Conservation (phyloP, 2,888 invertebrate species). For the Sphinx pinastri region DNA sequence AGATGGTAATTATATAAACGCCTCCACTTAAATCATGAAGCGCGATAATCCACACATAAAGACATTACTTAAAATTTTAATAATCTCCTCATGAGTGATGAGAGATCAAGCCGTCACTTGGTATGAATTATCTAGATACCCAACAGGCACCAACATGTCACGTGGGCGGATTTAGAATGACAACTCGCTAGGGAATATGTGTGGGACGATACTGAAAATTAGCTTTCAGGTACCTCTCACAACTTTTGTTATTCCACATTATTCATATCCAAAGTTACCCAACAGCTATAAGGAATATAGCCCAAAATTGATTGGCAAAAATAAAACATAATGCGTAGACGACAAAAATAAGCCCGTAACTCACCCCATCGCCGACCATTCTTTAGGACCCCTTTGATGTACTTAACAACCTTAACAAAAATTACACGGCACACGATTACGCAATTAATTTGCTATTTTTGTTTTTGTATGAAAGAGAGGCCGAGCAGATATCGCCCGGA, state of each 20-base stretch:
- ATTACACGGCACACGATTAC: conserved; percentile 73
- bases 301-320: background rate
- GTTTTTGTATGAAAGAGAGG: conserved; percentile 73
- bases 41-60: background rate
- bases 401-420: conserved; percentile 54
- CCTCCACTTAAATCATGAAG: background rate
- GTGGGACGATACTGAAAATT: conserved; percentile 23
- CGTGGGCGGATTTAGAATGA: conserved; percentile 27
- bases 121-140: background rate
- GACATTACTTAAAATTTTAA: background rate
- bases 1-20: background rate
- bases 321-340: background rate
- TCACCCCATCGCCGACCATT: conserved; percentile 50
- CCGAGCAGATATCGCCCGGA: conserved; percentile 75
- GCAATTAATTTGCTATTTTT: conserved; percentile 82
- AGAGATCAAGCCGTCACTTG: background rate
- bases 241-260: background rate
- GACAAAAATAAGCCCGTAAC: conserved; percentile 14
- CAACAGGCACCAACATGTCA: background rate
- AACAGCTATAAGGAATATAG: background rate
- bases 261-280: background rate
- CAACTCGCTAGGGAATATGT: conserved; percentile 1
- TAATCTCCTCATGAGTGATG: background rate
- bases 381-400: conserved; percentile 61
- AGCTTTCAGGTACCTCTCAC: background rate